These are phyloP conservation scores for Drosophila suboccidentalis DNA, from an alignment of 2,888 invertebrate species.

Conservation along the genomic window DNA sequence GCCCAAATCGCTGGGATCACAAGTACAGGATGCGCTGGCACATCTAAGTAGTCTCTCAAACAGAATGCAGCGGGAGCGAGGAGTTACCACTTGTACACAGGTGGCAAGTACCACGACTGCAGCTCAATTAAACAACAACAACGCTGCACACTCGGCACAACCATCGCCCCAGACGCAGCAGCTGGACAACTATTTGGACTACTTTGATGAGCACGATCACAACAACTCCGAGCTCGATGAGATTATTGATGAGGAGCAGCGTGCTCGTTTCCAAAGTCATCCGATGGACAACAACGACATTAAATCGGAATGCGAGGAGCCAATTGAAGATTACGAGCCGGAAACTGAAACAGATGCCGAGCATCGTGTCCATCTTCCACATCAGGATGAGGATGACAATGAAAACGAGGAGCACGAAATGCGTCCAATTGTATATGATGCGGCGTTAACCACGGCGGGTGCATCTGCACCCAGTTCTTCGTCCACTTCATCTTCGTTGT, in stretches of 20 bases:
- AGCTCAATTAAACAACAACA: slow-evolving; percentile 38
- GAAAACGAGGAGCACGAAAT: slow-evolving; percentile 70
- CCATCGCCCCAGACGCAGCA: slow-evolving; percentile 65
- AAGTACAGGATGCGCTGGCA: slow-evolving; percentile 84
- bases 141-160: slow-evolving; percentile 34
- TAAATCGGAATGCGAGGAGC: slow-evolving; percentile 83
- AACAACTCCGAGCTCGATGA: slow-evolving; percentile 83
- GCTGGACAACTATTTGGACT: slow-evolving; percentile 82
- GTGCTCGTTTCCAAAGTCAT: slow-evolving; percentile 63
- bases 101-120: slow-evolving; percentile 45
- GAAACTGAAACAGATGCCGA: slow-evolving; percentile 40
- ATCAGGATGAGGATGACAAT: slow-evolving; percentile 71
- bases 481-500: slow-evolving; percentile 27
- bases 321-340: slow-evolving; percentile 72
- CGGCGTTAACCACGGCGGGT: slow-evolving; percentile 13
- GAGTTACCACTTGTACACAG: slow-evolving; percentile 60
- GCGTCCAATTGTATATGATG: slow-evolving; percentile 50
- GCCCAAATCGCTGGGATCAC: slow-evolving; percentile 81
- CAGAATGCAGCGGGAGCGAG: slow-evolving; percentile 79
- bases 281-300: slow-evolving; percentile 75
- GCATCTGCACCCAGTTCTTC: slow-evolving; percentile 63
- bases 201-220: slow-evolving; percentile 81
- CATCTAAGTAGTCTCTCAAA: slow-evolving; percentile 81
- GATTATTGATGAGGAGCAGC: slow-evolving; percentile 81
- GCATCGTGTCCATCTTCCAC: slow-evolving; percentile 35